Evolutionary conservation across 2,797 vertebrate genomes (phyloP), one percentile per base, ranked within the genome.

Genomic region (Capromys pilorides): DNA sequence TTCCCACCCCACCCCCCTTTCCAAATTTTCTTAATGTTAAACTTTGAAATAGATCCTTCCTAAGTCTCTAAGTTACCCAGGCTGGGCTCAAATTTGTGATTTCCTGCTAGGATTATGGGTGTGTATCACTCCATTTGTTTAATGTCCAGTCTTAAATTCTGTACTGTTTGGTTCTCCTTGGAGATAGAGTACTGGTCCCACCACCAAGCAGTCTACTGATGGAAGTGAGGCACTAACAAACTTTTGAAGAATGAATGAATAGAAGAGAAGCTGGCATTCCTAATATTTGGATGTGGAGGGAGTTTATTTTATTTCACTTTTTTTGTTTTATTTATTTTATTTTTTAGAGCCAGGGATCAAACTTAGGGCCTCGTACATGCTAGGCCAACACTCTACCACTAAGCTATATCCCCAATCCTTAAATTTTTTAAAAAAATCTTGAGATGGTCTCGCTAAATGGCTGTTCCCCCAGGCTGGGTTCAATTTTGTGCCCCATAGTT

Each of bases 141-240:
- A 41, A 45, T 75, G 39, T 5, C 71, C 24, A 1, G 10, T 80
- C 54, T 45, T 28, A 24, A 3, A 39, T 69, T 13, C 33, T 31
- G 19, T 73, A 22, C 36, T 1, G 1, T 41, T 5, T 0, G 0
- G 13, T 10, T 79, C 41, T 67, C 24, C 51, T 6, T 24, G 57
- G 59, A 49, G 12, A 22, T 4, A 6, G 75, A 41, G 49, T 2
- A 9, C 19, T 24, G 66, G 39, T 14, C 36, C 49, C 16, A 6
- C 4, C 75, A n/a, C 18, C 0, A 6, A 61, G 28, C 11, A 2
- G 0, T 22, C 39, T 67, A 82, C 12, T 36, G 1, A 1, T 24
- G n/a, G 49, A 64, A 62, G n/a, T 2, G 16, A 69, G 69, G 24
- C 62, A 31, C 36, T 51, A 31, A 0, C 39, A 45, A 54, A 22